A percentile compares a stretch with the other conserved stretches of the same genome.
Conservation (phyloP, 2,888 invertebrate species). For the Catocala fraxini region DNA sequence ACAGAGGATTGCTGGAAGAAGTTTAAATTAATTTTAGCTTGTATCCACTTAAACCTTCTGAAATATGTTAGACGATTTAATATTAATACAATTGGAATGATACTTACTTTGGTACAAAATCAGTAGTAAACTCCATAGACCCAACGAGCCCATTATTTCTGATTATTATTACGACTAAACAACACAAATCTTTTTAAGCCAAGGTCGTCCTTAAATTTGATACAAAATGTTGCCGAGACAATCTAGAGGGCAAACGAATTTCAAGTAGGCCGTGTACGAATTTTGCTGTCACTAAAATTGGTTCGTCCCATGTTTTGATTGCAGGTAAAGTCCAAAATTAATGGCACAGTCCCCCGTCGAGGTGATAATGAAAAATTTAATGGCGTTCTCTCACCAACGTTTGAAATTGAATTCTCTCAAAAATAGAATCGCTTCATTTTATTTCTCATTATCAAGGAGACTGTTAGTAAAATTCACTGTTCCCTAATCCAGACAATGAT, state of each 20-base stretch:
- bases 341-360: slow-evolving; percentile 60
- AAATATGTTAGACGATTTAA: too few relatives aligned
- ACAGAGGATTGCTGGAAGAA: slow-evolving; percentile 62
- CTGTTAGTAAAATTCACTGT: slow-evolving; percentile 41
- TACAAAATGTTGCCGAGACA: slow-evolving; percentile 49
- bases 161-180: slow-evolving; percentile 42
- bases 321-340: slow-evolving; percentile 73
- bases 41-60: too few relatives aligned
- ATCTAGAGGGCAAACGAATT: slow-evolving; percentile 61
- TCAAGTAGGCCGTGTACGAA: slow-evolving; percentile 72
- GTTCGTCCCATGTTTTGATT: slow-evolving; percentile 67
- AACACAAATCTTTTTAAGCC: slow-evolving; percentile 33
- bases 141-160: slow-evolving; percentile 66
- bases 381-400: slow-evolving; percentile 55
- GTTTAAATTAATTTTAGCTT: too few relatives aligned
- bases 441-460: slow-evolving; percentile 48
- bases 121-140: slow-evolving; percentile 66
- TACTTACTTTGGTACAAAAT: slow-evolving; percentile 78
- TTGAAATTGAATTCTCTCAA: slow-evolving; percentile 72
- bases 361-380: slow-evolving; percentile 80
- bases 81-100: neutral
- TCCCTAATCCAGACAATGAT: slow-evolving; percentile 25
- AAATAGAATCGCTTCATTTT: slow-evolving; percentile 59
- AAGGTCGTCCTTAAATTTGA: slow-evolving; percentile 30
- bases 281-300: slow-evolving; percentile 62